Conservation (phyloP, 2,888 invertebrate species). For the Morpho helenor region DNA sequence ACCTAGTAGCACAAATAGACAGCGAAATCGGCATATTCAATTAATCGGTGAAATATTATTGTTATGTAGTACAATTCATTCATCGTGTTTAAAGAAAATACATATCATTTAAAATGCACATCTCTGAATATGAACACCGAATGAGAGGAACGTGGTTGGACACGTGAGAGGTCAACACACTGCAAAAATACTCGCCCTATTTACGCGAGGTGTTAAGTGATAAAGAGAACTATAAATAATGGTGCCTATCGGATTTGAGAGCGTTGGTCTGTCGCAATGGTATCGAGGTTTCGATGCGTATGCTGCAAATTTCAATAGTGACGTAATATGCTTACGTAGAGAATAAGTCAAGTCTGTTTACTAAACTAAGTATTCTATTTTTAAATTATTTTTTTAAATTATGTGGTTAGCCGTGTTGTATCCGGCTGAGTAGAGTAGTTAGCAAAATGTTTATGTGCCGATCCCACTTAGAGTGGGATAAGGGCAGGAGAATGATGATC, state of each 20-base stretch:
- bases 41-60: no score
- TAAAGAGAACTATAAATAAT: neutral
- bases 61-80: no score
- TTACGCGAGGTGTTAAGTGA: conserved; percentile 5
- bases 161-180: conserved; percentile 41
- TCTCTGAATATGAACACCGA: conserved; percentile 11
- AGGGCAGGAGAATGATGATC: no score
- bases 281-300: neutral
- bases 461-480: no score
- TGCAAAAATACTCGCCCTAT: conserved; percentile 24
- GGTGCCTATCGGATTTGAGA: neutral
- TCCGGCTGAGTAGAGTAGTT: no score
- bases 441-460: no score
- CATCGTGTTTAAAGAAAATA: neutral
- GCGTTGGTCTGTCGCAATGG: neutral
- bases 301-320: neutral
- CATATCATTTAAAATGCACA: conserved; percentile 25
- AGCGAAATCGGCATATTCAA: no score
- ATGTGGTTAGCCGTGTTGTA: no score
- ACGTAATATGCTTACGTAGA: neutral
- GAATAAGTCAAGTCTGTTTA: neutral
- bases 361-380: no score
- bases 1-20: no score
- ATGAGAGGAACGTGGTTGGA: conserved; percentile 30
- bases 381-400: no score